phyloP scores from a whole-genome alignment of 2,888 invertebrate species.

The Phyllotreta striolata region DNA sequence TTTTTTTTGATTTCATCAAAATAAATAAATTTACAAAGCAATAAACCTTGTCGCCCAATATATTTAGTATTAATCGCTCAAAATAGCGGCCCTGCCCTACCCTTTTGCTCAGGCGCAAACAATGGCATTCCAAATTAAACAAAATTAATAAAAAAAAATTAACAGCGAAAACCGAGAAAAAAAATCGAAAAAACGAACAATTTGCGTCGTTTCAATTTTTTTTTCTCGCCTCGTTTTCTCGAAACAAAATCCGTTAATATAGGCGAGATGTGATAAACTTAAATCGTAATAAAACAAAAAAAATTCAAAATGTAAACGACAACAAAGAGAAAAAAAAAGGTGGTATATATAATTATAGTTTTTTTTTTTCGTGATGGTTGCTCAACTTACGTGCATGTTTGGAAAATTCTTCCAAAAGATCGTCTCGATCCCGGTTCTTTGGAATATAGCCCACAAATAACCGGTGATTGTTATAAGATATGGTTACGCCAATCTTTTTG shows the following conservation, averaged over 20 bases:
- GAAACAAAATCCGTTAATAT: slow-evolving; percentile 37
- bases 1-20: too few relatives aligned
- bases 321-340: slow-evolving; percentile 11
- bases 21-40: too few relatives aligned
- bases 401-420: slow-evolving; percentile 99
- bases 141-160: neutral
- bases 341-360: slow-evolving; percentile 6
- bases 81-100: slow-evolving; percentile 62
- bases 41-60: slow-evolving; percentile 56
- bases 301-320: too few relatives aligned
- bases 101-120: slow-evolving; percentile 62
- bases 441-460: slow-evolving; percentile 99
- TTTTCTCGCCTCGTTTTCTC: slow-evolving; percentile 1
- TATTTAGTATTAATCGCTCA: too few relatives aligned
- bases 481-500: slow-evolving; percentile 99
- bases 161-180: neutral
- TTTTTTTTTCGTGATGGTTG: slow-evolving; percentile 39
- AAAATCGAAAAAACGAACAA: neutral
- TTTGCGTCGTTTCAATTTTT: neutral
- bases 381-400: slow-evolving; percentile 98
- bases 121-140: slow-evolving; percentile 51
- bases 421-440: slow-evolving; percentile 99
- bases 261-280: slow-evolving; percentile 21
- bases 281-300: too few relatives aligned
- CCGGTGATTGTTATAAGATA: slow-evolving; percentile 99